phyloP scores from a whole-genome alignment of 2,888 invertebrate genomes.

The Holacanthella duospinosa region DNA sequence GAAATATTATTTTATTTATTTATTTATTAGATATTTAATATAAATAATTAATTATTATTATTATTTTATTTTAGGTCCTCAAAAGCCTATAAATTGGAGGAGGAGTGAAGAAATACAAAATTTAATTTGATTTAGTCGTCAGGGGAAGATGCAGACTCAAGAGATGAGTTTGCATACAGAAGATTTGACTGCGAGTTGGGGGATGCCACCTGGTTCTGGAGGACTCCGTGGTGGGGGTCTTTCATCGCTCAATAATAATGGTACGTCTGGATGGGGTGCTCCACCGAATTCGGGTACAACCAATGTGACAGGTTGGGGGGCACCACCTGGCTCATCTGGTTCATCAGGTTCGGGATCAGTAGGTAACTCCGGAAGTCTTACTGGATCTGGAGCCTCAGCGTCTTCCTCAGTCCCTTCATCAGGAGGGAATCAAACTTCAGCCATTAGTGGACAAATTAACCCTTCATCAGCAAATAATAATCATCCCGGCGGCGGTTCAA shows the following conservation, averaged over 20 bases:
- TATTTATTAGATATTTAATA: not conserved
- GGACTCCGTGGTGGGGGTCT: conserved; percentile 68
- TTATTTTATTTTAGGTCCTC: not conserved
- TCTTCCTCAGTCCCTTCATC: conserved; percentile 32
- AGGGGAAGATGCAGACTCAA: not conserved
- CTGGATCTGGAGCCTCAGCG: conserved; percentile 16
- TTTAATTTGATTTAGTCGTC: conserved; percentile 27
- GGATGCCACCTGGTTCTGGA: conserved; percentile 50
- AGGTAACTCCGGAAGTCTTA: not conserved
- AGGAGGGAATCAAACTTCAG: conserved; percentile 13
- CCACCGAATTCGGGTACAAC: conserved; percentile 53
- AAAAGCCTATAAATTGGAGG: conserved; percentile 7
- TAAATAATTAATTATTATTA: not conserved
- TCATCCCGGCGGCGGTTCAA: conserved; percentile 31
- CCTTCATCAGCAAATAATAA: conserved; percentile 35
- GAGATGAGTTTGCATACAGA: conserved; percentile 2
- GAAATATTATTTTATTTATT: not conserved
- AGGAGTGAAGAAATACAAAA: conserved; percentile 13
- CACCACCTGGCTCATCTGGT: conserved; percentile 36
- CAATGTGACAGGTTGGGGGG: conserved; percentile 48
- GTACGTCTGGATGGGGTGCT: conserved; percentile 65
- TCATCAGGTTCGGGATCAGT: conserved; percentile 16
- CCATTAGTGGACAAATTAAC: conserved; percentile 22
- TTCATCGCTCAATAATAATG: conserved; percentile 63
- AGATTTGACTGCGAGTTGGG: conserved; percentile 46